Percentiles rank a stretch among this genome's conserved stretches.
Evolutionary conservation across 2,797 vertebrate species (phyloP).

Genomic region (Eidolon dupreanum): DNA sequence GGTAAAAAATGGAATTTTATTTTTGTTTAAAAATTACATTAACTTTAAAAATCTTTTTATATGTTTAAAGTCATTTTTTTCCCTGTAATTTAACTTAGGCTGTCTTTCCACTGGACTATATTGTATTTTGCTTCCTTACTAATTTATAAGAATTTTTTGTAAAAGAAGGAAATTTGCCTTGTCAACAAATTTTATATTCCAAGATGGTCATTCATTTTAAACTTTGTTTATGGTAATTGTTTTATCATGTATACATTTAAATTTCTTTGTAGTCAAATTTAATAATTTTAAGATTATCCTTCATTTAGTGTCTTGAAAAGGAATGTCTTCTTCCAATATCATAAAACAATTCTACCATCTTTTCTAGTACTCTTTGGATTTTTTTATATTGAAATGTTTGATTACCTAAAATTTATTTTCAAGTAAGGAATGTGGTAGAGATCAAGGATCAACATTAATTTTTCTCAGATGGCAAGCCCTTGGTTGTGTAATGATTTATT

Average conservation of each 20-base stretch:
- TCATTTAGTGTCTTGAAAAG: neutral
- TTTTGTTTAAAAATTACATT: slow-evolving; percentile 17
- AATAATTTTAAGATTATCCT: neutral
- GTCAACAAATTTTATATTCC: neutral
- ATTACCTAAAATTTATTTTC: slow-evolving; percentile 22
- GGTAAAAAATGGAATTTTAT: slow-evolving; percentile 7
- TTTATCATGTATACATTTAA: neutral
- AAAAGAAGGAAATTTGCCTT: slow-evolving; percentile 22
- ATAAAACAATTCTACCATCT: neutral
- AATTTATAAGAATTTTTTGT: neutral
- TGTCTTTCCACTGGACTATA: slow-evolving; percentile 3
- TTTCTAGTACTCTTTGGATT: neutral
- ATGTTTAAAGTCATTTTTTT: neutral
- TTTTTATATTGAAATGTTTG: slow-evolving; percentile 12
- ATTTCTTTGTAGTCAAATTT: neutral
- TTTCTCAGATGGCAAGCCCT: neutral
- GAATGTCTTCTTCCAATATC: neutral
- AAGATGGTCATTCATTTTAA: neutral
- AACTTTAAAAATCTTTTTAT: neutral
- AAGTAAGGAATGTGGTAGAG: neutral
- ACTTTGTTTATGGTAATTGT: slow-evolving; percentile 23
- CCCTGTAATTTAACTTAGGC: neutral
- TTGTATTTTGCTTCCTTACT: slow-evolving; percentile 20
- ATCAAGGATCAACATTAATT: neutral
- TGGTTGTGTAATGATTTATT: neutral